A percentile compares a stretch with the other conserved stretches of the same genome.
Evolutionary conservation across 2,888 invertebrate species (phyloP).

Genomic region (Didymodactylos carnosus): DNA sequence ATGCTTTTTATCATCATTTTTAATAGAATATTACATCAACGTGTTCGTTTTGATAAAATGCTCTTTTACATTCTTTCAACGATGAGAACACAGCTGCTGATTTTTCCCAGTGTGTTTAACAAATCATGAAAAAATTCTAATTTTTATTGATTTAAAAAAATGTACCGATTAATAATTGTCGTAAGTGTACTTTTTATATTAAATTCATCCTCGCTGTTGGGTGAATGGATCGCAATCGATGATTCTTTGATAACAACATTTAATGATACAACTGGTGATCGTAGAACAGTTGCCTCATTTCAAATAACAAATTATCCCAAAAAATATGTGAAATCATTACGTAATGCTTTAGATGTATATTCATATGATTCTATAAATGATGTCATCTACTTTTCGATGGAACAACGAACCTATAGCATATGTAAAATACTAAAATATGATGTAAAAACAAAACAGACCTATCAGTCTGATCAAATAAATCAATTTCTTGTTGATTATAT

Average conservation of each 20-base stretch:
- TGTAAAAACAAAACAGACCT: not conserved
- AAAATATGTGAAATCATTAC: not conserved
- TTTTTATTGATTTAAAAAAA: too few relatives aligned
- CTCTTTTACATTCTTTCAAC: too few relatives aligned
- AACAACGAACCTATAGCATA: not conserved
- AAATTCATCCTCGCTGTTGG: too few relatives aligned
- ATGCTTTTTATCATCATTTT: too few relatives aligned
- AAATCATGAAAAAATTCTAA: too few relatives aligned
- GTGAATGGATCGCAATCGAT: not conserved
- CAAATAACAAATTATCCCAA: not conserved
- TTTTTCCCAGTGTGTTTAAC: too few relatives aligned
- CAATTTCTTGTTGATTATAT: not conserved
- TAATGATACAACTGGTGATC: not conserved
- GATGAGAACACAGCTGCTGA: too few relatives aligned
- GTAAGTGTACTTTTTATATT: too few relatives aligned
- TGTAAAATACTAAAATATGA: not conserved
- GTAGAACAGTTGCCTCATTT: not conserved
- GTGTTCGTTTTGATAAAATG: too few relatives aligned
- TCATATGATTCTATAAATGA: not conserved
- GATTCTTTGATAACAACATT: not conserved
- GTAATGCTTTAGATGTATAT: not conserved
- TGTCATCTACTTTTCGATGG: not conserved
- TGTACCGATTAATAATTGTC: too few relatives aligned
- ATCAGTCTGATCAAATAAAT: not conserved
- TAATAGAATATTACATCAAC: too few relatives aligned